These are phyloP conservation scores for Anaspis maculata DNA, from an alignment of 2,888 invertebrate species.

Conservation along the genomic window DNA sequence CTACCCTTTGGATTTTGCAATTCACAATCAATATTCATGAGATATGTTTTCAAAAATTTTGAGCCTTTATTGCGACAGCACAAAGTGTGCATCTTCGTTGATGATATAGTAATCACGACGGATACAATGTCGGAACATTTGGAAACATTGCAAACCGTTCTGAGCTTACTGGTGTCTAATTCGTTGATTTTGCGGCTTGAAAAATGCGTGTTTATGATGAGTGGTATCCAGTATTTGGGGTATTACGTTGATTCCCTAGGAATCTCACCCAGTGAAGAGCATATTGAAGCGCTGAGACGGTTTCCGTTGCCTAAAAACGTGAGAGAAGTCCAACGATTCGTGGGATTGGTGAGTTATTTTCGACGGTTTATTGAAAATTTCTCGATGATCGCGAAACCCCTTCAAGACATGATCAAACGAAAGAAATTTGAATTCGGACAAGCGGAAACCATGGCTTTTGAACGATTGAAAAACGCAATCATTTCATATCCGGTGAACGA, in stretches of 20 bases:
- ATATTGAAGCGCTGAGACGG: slow-evolving; percentile 1
- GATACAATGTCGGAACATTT: slow-evolving; percentile 4
- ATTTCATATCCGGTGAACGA: too few relatives aligned
- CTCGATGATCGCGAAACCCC: background rate
- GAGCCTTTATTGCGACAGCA: too few relatives aligned
- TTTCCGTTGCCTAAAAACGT: background rate
- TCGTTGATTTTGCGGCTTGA: slow-evolving; percentile 10
- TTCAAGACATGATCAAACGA: too few relatives aligned
- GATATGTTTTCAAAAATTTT: slow-evolving; percentile 17
- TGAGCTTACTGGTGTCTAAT: slow-evolving; percentile 1
- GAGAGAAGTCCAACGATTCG: slow-evolving; percentile 8
- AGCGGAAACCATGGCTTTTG: too few relatives aligned
- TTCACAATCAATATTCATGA: slow-evolving; percentile 27
- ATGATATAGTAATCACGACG: background rate
- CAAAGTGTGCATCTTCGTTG: background rate
- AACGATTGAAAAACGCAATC: too few relatives aligned
- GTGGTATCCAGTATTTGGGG: slow-evolving; percentile 8
- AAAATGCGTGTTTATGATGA: slow-evolving; percentile 14
- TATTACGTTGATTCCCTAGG: slow-evolving; percentile 6
- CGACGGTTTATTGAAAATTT: background rate
- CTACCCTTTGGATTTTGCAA: slow-evolving; percentile 17
- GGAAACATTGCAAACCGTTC: background rate
- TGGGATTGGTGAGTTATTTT: slow-evolving; percentile 2
- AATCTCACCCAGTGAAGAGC: slow-evolving; percentile 10
- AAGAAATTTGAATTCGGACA: too few relatives aligned